Evolutionary conservation across 2,797 vertebrate genomes (phyloP).

Genomic region (Melanotaenia trifasciata): DNA sequence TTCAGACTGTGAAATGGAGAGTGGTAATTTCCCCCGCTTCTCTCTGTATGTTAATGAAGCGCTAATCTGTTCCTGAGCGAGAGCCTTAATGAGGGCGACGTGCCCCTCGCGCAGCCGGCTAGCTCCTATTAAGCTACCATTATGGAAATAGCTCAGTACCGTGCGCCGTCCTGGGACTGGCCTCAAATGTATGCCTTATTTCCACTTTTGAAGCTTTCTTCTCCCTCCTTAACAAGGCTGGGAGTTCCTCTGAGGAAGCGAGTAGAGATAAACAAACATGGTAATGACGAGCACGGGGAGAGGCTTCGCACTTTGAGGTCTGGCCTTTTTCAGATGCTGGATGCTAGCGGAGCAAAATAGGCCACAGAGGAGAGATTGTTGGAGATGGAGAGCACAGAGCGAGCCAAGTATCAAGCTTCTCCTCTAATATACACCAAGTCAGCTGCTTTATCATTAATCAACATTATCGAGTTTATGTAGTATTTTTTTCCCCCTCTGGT

Average conservation of each 20-base stretch:
- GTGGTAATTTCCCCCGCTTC: constrained; percentile 79
- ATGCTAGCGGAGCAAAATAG: constrained; percentile 71
- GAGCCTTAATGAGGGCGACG: constrained; percentile 82
- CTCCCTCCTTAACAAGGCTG: constrained; percentile 77
- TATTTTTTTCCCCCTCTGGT: constrained; percentile 15
- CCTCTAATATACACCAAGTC: constrained; percentile 38
- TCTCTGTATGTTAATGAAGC: constrained; percentile 85
- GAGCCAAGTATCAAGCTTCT: constrained; percentile 54
- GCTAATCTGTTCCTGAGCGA: constrained; percentile 83
- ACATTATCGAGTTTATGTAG: constrained; percentile 21
- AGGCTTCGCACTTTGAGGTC: constrained; percentile 70
- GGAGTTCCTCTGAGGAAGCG: constrained; percentile 75
- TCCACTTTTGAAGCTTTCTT: constrained; percentile 82
- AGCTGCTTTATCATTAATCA: constrained; percentile 53
- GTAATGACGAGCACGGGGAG: constrained; percentile 80
- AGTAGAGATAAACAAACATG: constrained; percentile 82
- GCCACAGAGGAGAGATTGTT: constrained; percentile 70
- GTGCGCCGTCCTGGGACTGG: constrained; percentile 70
- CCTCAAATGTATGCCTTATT: constrained; percentile 79
- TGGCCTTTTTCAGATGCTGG: constrained; percentile 66
- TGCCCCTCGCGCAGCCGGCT: constrained; percentile 72
- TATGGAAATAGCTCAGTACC: constrained; percentile 80
- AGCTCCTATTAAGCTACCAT: constrained; percentile 73
- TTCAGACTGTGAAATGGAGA: constrained; percentile 83
- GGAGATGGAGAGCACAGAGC: constrained; percentile 45